Evolutionary conservation across 2,797 vertebrate genomes (phyloP).

Genomic region (Hirundo rustica): DNA sequence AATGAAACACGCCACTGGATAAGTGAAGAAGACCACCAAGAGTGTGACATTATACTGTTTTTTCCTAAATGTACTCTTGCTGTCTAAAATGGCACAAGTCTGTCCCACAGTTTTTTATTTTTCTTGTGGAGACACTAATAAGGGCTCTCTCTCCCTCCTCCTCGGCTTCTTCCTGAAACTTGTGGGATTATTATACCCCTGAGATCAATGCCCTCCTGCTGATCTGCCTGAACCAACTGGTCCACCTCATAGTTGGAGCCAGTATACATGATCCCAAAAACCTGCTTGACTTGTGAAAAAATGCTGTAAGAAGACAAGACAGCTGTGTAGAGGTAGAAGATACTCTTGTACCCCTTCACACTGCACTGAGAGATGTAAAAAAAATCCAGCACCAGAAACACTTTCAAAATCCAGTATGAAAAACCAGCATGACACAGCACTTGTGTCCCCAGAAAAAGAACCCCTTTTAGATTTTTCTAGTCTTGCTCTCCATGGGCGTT

Average conservation of each 20-base stretch:
- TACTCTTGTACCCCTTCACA: neutral
- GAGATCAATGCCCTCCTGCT: neutral
- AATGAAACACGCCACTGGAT: neutral
- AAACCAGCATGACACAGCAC: neutral
- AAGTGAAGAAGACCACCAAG: neutral
- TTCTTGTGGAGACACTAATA: neutral
- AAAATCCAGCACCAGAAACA: neutral
- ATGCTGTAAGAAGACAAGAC: neutral
- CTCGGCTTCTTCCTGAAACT: neutral
- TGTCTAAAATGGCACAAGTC: neutral
- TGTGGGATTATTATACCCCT: neutral
- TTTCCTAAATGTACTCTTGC: neutral
- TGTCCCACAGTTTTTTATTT: neutral
- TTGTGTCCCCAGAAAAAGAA: neutral
- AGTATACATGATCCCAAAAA: neutral
- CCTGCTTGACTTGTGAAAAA: neutral
- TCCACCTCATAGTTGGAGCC: neutral
- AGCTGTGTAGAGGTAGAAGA: neutral
- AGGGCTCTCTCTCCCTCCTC: neutral
- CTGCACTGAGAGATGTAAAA: neutral
- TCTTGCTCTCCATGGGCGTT: neutral
- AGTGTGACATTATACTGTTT: neutral
- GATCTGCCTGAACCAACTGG: neutral
- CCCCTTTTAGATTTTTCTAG: neutral
- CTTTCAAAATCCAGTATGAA: neutral